Percentiles rank a stretch among this genome's conserved stretches.
Evolutionary conservation across 2,888 invertebrate genomes (phyloP).

Genomic region (Hartigia nigra): DNA sequence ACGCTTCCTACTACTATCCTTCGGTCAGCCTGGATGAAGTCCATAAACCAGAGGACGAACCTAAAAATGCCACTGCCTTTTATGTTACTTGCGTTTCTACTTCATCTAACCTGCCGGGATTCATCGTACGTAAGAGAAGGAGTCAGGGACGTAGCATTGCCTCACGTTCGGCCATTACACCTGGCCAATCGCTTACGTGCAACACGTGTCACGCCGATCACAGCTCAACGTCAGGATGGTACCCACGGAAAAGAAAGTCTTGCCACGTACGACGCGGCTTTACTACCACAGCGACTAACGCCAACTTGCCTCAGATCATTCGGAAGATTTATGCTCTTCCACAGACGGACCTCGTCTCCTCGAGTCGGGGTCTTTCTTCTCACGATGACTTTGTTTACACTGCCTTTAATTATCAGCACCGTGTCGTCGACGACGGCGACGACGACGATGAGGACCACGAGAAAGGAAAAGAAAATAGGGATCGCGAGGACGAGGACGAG

Average conservation of each 20-base stretch:
- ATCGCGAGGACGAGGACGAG: background rate
- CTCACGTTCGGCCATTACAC: slow-evolving; percentile 7
- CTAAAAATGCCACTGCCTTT: slow-evolving; percentile 46
- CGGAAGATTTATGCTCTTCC: background rate
- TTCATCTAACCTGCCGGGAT: slow-evolving; percentile 7
- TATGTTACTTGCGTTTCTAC: slow-evolving; percentile 26
- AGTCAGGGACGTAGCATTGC: background rate
- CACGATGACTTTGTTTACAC: slow-evolving; percentile 49
- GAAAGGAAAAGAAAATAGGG: background rate
- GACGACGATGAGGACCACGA: slow-evolving; percentile 1
- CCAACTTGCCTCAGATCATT: background rate
- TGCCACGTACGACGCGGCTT: background rate
- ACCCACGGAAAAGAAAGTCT: background rate
- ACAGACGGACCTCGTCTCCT: background rate
- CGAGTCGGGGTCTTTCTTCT: slow-evolving; percentile 24
- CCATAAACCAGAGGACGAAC: slow-evolving; percentile 63
- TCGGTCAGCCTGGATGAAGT: background rate
- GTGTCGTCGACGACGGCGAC: slow-evolving; percentile 19
- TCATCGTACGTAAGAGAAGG: background rate
- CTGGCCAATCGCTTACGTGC: slow-evolving; percentile 6
- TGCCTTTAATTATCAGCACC: slow-evolving; percentile 41
- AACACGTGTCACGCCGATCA: slow-evolving; percentile 12
- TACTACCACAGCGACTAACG: background rate
- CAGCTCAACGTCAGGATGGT: background rate
- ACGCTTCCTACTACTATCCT: background rate